These are phyloP conservation scores for Drosophila kuntzei DNA, from an alignment of 2,888 invertebrate species.

Conservation along the genomic window DNA sequence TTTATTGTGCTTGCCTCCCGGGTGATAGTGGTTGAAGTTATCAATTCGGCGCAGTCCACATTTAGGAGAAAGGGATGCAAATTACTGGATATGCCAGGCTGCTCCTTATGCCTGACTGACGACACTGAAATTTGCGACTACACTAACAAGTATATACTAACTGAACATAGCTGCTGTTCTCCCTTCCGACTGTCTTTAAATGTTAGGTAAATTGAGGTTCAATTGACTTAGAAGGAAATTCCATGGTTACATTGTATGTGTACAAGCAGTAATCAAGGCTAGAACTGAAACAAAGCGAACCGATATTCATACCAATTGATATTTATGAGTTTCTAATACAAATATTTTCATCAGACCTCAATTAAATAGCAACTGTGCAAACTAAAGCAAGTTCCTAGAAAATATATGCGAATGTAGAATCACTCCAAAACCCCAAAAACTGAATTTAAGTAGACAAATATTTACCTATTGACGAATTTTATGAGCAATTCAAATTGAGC, in stretches of 20 bases:
- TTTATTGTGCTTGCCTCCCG: no score
- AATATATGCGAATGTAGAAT: neutral
- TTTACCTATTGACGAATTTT: conserved; percentile 38
- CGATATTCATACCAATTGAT: neutral
- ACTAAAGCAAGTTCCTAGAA: conserved; percentile 41
- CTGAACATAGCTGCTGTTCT: neutral
- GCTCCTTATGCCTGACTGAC: neutral
- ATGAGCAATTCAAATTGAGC: conserved; percentile 20
- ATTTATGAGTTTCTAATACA: conserved; percentile 4
- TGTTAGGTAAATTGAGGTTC: neutral
- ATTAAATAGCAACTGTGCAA: conserved; percentile 48
- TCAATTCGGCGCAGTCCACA: neutral
- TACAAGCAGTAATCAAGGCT: conserved; percentile 9
- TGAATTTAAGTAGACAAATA: conserved; percentile 35
- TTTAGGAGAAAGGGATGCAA: neutral
- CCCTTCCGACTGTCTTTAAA: neutral
- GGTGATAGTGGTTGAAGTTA: neutral
- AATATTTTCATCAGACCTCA: conserved; percentile 35
- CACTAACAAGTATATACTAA: neutral
- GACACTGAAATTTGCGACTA: neutral
- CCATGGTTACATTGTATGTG: neutral
- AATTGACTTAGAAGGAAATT: neutral
- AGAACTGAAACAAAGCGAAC: neutral
- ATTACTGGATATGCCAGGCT: neutral
- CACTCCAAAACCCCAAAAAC: conserved; percentile 2